Base-by-base conservation (phyloP, 2,888 invertebrate species). In the Erebia palarica region DNA sequence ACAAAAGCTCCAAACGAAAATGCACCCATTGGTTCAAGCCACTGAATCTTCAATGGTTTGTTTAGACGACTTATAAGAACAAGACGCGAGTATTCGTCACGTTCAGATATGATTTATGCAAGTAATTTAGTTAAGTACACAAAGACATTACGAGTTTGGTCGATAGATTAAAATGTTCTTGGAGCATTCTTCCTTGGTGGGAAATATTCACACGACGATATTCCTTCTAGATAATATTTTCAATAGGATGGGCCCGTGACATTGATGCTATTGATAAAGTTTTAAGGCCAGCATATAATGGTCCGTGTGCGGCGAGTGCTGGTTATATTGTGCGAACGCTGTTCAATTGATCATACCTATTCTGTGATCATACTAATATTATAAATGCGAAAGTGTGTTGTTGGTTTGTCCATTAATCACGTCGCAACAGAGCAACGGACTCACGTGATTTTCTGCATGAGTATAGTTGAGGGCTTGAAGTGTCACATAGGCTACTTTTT, bases 101-200 rank as follows among this genome's bases (percentile, higher is more conserved):
- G 90, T 91, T 91, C 88, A 90, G 63, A 92, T 92, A 92, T 92
- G 92, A 92, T 92, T 92, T 92, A 92, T 92, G 90, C 90, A 87
- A 90, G 92, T 92, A 92, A 92, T 92, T 92, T 92, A 88, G 87
- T 91, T 90, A 91, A 92, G 91, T 91, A 91, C 89, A 90, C 89
- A 88, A 86, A 90, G 88, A 88, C 87, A 90, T 91, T 89, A 92
- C 82, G 83, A 82, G 85, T 68, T 71, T 75, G 81, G 84, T 72
- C 84, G 87, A 88, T 88, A 90, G 87, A 92, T 92, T 91, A 91
- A 90, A 90, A 90, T 86, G 90, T 91, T 89, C 86, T 75, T 73
- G 82, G 77, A 80, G 53, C 14, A 42, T 42, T 47, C 16, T 59
- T 51, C 27, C 84, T 84, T 82, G 82, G 86, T 86, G 84, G 85